Evolutionary conservation across 2,888 invertebrate species (phyloP).

Genomic region (Pteria penguin): DNA sequence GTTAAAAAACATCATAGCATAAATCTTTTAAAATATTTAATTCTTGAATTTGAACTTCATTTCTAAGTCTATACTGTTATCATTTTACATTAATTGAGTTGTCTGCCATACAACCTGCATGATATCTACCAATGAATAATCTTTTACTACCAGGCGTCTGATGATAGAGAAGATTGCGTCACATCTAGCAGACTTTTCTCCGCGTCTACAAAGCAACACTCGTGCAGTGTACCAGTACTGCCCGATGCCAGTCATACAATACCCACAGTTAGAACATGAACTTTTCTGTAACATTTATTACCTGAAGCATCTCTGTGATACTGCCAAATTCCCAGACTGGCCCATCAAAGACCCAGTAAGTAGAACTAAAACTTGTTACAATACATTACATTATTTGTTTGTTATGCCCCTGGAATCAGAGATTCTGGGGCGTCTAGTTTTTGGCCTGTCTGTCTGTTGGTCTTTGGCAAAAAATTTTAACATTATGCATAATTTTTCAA

Average conservation of each 20-base stretch:
- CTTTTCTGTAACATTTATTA: slow-evolving; percentile 99
- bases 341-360: slow-evolving; percentile 96
- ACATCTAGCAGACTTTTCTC: slow-evolving; percentile 98
- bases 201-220: slow-evolving; percentile 94
- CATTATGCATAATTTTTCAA: no score
- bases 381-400: no score
- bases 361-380: slow-evolving; percentile 44
- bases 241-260: slow-evolving; percentile 94
- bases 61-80: no score
- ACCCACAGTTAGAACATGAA: slow-evolving; percentile 96
- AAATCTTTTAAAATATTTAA: no score
- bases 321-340: slow-evolving; percentile 94
- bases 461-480: no score
- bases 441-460: no score
- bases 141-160: slow-evolving; percentile 85
- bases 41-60: no score
- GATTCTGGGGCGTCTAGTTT: not conserved
- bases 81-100: no score
- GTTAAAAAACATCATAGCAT: no score
- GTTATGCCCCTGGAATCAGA: no score
- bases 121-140: no score
- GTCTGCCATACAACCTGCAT: no score
- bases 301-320: slow-evolving; percentile 96
- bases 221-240: slow-evolving; percentile 97
- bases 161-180: slow-evolving; percentile 98